Evolutionary conservation across 2,797 vertebrate species (phyloP).

Genomic region (Strix occidentalis): DNA sequence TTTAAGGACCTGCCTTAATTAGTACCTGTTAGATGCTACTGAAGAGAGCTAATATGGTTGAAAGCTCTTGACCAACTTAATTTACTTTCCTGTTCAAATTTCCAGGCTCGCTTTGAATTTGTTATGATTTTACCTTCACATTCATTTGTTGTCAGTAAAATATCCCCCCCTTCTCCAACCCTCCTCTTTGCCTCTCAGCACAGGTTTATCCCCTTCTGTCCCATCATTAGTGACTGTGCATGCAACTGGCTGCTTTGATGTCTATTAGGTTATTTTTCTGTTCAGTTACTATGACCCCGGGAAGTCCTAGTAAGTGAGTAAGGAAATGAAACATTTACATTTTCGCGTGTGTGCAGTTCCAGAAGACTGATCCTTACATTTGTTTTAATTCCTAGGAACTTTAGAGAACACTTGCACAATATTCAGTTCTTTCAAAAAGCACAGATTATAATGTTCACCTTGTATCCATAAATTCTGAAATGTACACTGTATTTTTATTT

Average conservation of each 20-base stretch:
- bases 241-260: not conserved
- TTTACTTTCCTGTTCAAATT: not conserved
- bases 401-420: not conserved
- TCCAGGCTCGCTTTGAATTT: not conserved
- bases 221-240: not conserved
- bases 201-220: not conserved
- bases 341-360: fast-evolving
- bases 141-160: not conserved
- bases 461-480: not conserved
- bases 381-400: not conserved
- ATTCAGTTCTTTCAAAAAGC: not conserved
- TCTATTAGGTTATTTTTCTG: not conserved
- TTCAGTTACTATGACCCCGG: not conserved
- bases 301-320: not conserved
- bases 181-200: not conserved
- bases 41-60: not conserved
- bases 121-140: not conserved
- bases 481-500: not conserved
- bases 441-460: not conserved
- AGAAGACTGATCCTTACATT: not conserved
- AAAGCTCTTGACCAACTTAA: not conserved
- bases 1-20: not conserved
- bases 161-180: fast-evolving
- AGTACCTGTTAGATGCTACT: not conserved
- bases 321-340: not conserved